A percentile compares a stretch with the other conserved stretches of the same genome.
Evolutionary conservation across 2,888 invertebrate species (phyloP).

Genomic region (Drosophila demipolita): DNA sequence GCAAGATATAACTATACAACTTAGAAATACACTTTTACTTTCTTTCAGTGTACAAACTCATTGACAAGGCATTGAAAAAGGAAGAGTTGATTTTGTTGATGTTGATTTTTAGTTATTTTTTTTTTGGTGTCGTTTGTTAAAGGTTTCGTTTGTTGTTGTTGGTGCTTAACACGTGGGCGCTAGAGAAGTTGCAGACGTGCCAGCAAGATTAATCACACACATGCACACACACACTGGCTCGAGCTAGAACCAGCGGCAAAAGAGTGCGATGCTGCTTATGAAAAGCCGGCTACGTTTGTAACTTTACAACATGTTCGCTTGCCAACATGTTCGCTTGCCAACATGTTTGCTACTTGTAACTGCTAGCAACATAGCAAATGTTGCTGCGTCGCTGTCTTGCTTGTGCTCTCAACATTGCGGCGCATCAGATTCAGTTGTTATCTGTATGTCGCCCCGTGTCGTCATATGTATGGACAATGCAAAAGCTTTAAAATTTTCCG

Average conservation of each 20-base stretch:
- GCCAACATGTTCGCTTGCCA: constrained; percentile 30
- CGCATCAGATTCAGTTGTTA: constrained; percentile 78
- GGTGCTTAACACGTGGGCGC: constrained; percentile 38
- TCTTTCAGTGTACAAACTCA: constrained; percentile 3
- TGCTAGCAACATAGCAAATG: constrained; percentile 22
- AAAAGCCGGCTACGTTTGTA: constrained; percentile 42
- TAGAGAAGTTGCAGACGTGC: constrained; percentile 35
- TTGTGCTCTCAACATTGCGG: constrained; percentile 71
- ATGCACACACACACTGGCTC: constrained; percentile 1
- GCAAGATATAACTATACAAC: too few species aligned
- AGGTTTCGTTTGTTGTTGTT: constrained; percentile 28
- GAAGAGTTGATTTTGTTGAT: constrained; percentile 37
- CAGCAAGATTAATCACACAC: constrained; percentile 42
- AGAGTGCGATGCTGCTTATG: constrained; percentile 14
- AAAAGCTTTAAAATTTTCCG: constrained; percentile 22
- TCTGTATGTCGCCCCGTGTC: constrained; percentile 72
- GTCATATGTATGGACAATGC: constrained; percentile 48
- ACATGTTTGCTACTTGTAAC: constrained; percentile 10
- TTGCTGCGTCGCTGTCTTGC: constrained; percentile 25
- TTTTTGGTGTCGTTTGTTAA: constrained; percentile 25
- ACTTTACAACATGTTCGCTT: constrained; percentile 23
- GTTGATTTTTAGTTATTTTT: constrained; percentile 3
- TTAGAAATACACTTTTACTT: neutral
- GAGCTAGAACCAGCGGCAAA: constrained; percentile 32
- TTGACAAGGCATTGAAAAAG: constrained; percentile 45